Percentiles rank a stretch among this genome's conserved stretches.
phyloP scores from a whole-genome alignment of 2,797 vertebrate species.

The Crypturellus tataupa region DNA sequence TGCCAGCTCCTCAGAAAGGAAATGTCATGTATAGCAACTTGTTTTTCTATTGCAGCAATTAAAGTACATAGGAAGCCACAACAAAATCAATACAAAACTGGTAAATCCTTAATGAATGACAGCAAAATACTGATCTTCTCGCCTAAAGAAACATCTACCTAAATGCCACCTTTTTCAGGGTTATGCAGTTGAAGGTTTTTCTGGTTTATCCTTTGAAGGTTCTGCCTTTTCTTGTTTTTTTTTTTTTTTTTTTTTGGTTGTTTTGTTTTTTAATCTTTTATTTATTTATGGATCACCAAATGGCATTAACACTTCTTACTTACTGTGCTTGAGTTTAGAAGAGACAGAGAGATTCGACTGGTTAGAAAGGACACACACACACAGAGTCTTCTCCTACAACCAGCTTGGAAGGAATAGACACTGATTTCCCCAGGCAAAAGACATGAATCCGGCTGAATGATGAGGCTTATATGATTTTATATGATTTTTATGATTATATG shows the following conservation, averaged over 20 bases:
- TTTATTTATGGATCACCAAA: neutral
- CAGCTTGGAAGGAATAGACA: neutral
- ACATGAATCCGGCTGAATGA: neutral
- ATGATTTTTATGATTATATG: neutral
- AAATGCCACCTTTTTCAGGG: slow-evolving; percentile 48
- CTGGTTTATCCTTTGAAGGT: neutral
- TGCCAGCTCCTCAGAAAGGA: slow-evolving; percentile 76
- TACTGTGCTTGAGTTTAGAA: neutral
- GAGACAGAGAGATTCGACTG: too few species aligned
- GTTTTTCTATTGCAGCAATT: slow-evolving; percentile 80
- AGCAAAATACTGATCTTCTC: slow-evolving; percentile 75
- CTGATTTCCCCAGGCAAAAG: neutral
- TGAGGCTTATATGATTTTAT: neutral
- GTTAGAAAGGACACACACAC: neutral
- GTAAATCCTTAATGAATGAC: slow-evolving; percentile 80
- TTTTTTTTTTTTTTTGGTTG: too few species aligned
- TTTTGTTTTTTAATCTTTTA: neutral
- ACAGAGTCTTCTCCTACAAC: too few species aligned
- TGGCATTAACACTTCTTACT: neutral
- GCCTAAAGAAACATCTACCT: slow-evolving; percentile 66
- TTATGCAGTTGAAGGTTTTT: slow-evolving; percentile 39
- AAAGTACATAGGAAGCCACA: slow-evolving; percentile 75
- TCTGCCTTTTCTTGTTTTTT: neutral
- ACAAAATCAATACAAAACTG: slow-evolving; percentile 78
- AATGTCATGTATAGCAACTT: slow-evolving; percentile 78